Evolutionary conservation across 2,113 vertebrate genomes (phyloP).

Genomic region (Solenodon paradoxus): DNA sequence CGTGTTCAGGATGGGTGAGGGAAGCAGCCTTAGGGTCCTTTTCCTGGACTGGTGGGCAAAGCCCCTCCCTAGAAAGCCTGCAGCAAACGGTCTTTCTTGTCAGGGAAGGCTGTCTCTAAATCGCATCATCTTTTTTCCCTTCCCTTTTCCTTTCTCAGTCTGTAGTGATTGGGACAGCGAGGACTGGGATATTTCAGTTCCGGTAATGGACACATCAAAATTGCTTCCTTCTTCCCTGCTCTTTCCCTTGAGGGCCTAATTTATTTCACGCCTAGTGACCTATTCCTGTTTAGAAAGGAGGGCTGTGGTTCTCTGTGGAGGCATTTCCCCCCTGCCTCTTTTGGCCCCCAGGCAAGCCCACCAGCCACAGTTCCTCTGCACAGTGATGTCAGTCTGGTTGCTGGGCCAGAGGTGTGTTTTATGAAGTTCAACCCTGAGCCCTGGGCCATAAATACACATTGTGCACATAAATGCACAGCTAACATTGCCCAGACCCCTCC

Average conservation of each 20-base stretch:
- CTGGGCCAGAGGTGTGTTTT: conserved; percentile 82
- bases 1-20: background rate
- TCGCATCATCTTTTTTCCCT: background rate
- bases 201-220: conserved; percentile 62
- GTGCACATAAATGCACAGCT: conserved; percentile 82
- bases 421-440: conserved; percentile 82
- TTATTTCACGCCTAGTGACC: conserved; percentile 78
- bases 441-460: conserved; percentile 82
- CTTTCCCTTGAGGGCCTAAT: conserved; percentile 65
- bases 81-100: background rate
- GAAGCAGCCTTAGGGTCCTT: accelerated
- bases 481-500: conserved; percentile 84
- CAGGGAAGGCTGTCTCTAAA: conserved; percentile 50
- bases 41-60: background rate
- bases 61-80: background rate
- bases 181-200: conserved; percentile 70
- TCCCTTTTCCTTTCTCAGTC: background rate
- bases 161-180: conserved; percentile 5
- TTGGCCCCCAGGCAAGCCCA: conserved; percentile 81
- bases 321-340: conserved; percentile 79
- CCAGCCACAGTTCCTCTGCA: conserved; percentile 78
- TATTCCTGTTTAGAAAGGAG: conserved; percentile 61
- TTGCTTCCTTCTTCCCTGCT: background rate
- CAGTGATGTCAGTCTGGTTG: conserved; percentile 82
- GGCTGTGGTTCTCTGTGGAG: conserved; percentile 73